Percentiles rank a stretch among this genome's conserved stretches.
These are phyloP conservation scores for Apomyelois bistriatella DNA, from an alignment of 2,888 invertebrate species.

Conservation along the genomic window DNA sequence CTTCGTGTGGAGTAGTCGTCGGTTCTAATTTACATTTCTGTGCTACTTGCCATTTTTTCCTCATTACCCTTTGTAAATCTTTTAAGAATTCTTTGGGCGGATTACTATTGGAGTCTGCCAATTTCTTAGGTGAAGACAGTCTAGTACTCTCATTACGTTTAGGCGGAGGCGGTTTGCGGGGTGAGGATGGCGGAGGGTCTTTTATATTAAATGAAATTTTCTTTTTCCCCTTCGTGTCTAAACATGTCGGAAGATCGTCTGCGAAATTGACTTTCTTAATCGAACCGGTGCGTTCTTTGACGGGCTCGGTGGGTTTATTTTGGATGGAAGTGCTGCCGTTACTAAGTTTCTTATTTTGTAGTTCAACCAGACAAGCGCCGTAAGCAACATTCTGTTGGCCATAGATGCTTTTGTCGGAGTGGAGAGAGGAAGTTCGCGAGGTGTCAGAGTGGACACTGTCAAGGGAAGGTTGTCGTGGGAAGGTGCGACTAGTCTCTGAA, in stretches of 20 bases:
- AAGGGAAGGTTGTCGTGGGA: constrained; percentile 78
- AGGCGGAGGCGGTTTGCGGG: constrained; percentile 86
- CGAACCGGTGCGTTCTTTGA: constrained; percentile 69
- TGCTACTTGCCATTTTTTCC: constrained; percentile 95
- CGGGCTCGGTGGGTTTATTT: constrained; percentile 53
- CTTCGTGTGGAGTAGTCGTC: constrained; percentile 94
- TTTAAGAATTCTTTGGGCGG: constrained; percentile 91
- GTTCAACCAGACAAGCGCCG: constrained; percentile 78
- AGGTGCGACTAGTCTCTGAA: constrained; percentile 55
- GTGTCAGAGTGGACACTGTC: constrained; percentile 77
- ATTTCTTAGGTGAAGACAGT: constrained; percentile 87
- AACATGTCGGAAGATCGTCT: constrained; percentile 73
- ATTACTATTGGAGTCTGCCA: constrained; percentile 85
- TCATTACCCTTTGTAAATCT: constrained; percentile 94
- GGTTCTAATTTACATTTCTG: constrained; percentile 94
- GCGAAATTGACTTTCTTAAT: constrained; percentile 82
- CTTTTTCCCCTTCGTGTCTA: constrained; percentile 73
- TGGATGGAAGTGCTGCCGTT: constrained; percentile 58
- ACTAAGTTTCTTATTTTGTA: constrained; percentile 75
- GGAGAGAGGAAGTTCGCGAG: constrained; percentile 64
- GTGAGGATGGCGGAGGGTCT: constrained; percentile 78
- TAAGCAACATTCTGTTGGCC: constrained; percentile 58
- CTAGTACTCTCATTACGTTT: constrained; percentile 87
- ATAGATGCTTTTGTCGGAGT: constrained; percentile 62
- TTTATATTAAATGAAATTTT: constrained; percentile 83